Conservation (phyloP, 2,113 vertebrate genomes). For the Pangasianodon gigas region DNA sequence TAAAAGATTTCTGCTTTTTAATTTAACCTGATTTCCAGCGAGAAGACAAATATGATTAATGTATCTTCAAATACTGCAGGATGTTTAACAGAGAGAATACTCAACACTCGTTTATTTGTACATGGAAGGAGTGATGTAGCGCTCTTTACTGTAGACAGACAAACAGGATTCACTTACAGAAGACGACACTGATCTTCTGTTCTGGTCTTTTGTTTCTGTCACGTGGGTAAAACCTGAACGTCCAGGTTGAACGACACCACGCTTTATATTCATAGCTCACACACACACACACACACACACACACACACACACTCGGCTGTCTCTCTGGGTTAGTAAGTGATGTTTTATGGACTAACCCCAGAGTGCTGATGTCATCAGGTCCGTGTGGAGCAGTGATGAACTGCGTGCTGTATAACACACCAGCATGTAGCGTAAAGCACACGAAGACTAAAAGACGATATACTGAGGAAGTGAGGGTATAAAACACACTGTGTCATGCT, state of each 20-base stretch:
- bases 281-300: neutral
- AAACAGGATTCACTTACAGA: neutral
- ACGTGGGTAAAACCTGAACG: neutral
- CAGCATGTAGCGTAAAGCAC: neutral
- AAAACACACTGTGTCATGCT: neutral
- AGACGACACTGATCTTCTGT: neutral
- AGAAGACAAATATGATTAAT: neutral
- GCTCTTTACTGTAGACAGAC: neutral
- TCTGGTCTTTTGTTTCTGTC: neutral
- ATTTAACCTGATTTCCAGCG: neutral
- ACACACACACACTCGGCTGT: neutral
- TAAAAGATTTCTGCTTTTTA: neutral
- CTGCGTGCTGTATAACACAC: neutral
- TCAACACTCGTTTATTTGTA: neutral
- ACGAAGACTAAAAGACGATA: neutral
- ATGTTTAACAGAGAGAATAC: neutral
- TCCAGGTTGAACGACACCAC: neutral
- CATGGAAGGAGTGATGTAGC: neutral
- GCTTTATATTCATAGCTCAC: neutral
- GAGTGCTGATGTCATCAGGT: constrained; percentile 10
- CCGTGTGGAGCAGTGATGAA: neutral
- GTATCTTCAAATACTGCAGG: neutral
- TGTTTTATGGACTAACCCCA: constrained; percentile 18
- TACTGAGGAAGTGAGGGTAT: neutral
- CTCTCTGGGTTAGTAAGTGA: neutral